Conservation (phyloP, 2,888 invertebrate genomes). For the Ophion costatus region DNA sequence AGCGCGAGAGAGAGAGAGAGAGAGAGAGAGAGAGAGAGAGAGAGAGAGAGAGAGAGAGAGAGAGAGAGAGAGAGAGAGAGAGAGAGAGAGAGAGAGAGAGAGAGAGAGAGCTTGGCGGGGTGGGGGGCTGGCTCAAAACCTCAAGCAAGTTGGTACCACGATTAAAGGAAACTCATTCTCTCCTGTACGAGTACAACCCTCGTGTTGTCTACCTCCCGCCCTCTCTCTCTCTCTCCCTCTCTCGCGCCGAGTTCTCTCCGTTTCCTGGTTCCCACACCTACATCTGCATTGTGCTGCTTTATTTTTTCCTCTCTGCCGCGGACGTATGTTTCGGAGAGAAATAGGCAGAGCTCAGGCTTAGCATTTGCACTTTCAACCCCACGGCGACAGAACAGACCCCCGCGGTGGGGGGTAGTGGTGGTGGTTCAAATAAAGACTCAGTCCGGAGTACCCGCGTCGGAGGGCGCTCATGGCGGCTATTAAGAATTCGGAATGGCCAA, state of each 20-base stretch:
- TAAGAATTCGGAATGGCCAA: constrained; percentile 35
- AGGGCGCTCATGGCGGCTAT: constrained; percentile 20
- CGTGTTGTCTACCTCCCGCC: background rate
- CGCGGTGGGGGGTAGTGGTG: background rate
- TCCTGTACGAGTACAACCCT: constrained; percentile 1
- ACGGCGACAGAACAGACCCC: constrained; percentile 1
- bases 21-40: constrained; percentile 48
- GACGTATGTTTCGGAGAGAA: constrained; percentile 30
- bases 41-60: constrained; percentile 25
- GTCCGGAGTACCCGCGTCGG: background rate
- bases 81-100: constrained; percentile 51
- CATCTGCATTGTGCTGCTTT: constrained; percentile 11
- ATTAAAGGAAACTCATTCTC: constrained; percentile 75
- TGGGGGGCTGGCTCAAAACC: constrained; percentile 67
- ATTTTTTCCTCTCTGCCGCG: background rate
- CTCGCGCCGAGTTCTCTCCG: background rate
- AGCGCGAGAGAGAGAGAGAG: constrained; percentile 30
- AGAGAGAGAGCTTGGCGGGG: constrained; percentile 47
- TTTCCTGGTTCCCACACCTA: constrained; percentile 31
- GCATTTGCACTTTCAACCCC: constrained; percentile 15
- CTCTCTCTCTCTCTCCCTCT: background rate
- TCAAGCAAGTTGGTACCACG: constrained; percentile 74
- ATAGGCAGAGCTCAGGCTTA: constrained; percentile 25
- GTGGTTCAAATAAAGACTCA: constrained; percentile 8
- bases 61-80: constrained; percentile 42